Percentiles rank a stretch among this genome's conserved stretches.
phyloP scores from a whole-genome alignment of 2,113 vertebrate species.

The Xiphias gladius region DNA sequence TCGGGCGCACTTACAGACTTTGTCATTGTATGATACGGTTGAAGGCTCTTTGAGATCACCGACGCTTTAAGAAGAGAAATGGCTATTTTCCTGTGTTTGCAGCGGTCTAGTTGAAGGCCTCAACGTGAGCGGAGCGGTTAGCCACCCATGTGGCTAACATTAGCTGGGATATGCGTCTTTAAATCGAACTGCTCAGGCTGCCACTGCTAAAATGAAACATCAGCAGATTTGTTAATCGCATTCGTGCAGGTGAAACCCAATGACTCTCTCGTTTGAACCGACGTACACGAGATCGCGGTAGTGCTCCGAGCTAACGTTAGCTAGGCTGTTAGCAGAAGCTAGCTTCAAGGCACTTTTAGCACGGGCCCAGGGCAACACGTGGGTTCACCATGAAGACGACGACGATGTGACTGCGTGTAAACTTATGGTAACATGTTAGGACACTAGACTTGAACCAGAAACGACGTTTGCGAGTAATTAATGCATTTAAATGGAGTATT shows the following conservation, averaged over 20 bases:
- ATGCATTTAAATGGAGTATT: fast-evolving
- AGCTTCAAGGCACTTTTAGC: not conserved
- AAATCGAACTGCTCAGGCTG: fast-evolving
- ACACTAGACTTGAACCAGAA: fast-evolving
- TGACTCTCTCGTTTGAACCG: fast-evolving
- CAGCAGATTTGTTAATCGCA: fast-evolving
- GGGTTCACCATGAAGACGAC: constrained; percentile 25
- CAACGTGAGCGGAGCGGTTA: not conserved
- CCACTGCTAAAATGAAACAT: fast-evolving
- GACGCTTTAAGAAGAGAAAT: not conserved
- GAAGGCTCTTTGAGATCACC: fast-evolving
- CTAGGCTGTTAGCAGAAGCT: constrained; percentile 16
- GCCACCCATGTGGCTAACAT: constrained; percentile 23
- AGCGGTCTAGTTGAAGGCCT: not conserved
- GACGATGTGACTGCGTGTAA: constrained; percentile 25
- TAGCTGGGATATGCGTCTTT: not conserved
- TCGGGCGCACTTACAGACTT: fast-evolving
- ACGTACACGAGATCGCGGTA: fast-evolving
- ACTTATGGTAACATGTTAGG: fast-evolving
- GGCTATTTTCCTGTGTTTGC: fast-evolving
- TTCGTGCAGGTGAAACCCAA: fast-evolving
- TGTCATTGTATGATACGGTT: fast-evolving
- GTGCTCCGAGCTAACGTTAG: not conserved
- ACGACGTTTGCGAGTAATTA: fast-evolving
- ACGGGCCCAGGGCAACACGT: constrained; percentile 67